Percentiles rank a stretch among this genome's conserved stretches.
Conservation (phyloP, 2,888 invertebrate species). For the Tenthredo livida region DNA sequence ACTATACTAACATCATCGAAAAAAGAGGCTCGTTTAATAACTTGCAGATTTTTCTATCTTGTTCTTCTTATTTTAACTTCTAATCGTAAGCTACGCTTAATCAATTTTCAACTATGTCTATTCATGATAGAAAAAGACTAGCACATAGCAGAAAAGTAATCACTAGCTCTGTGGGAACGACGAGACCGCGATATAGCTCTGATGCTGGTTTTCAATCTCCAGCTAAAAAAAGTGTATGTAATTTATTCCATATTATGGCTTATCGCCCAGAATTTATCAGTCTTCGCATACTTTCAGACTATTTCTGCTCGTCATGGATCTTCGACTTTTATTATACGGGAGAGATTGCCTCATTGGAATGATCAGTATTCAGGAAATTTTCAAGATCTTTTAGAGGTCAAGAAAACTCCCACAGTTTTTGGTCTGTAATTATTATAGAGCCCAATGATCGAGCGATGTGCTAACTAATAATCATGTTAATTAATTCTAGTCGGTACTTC, state of each 20-base stretch:
- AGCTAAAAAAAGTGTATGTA: constrained; percentile 1
- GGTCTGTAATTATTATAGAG: constrained; percentile 45
- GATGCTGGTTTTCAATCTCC: neutral
- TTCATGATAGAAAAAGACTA: constrained; percentile 8
- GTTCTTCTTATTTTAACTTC: neutral
- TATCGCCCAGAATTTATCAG: neutral
- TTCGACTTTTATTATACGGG: neutral
- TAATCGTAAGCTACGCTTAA: neutral
- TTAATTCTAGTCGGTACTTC: constrained; percentile 47
- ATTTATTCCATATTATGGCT: neutral
- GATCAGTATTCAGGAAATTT: constrained; percentile 48
- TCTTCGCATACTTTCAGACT: neutral
- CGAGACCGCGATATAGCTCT: neutral
- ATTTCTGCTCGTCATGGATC: neutral
- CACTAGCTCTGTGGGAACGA: neutral
- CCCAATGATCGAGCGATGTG: neutral
- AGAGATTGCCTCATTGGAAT: neutral
- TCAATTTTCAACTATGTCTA: constrained; percentile 5
- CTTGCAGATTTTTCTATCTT: constrained; percentile 6
- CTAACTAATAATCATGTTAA: neutral
- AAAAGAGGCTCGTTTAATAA: neutral
- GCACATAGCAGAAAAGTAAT: neutral
- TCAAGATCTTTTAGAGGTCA: constrained; percentile 55
- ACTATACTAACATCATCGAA: neutral
- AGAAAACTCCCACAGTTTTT: constrained; percentile 52